Conservation (phyloP, 2,888 invertebrate species). For the Acanthosepion esculentum region DNA sequence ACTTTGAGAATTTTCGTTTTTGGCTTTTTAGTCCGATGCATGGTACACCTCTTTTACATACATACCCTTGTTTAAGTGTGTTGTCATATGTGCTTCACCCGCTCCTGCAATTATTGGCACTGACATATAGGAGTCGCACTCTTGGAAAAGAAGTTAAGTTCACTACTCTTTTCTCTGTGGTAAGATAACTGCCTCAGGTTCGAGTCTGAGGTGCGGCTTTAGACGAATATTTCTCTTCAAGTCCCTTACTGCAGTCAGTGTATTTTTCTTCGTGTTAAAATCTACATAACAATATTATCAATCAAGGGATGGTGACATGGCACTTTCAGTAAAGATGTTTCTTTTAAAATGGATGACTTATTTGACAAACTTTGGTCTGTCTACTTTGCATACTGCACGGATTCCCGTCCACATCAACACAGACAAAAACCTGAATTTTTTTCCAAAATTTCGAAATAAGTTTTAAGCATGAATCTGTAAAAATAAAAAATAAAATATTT, state of each 20-base stretch:
- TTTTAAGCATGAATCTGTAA: no score
- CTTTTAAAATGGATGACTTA: neutral
- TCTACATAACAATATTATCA: neutral
- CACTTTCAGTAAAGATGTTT: neutral
- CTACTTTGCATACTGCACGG: neutral
- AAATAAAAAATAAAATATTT: no score
- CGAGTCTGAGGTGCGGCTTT: slow-evolving; percentile 11
- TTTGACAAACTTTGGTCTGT: neutral
- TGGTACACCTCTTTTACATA: neutral
- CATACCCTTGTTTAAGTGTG: slow-evolving; percentile 13
- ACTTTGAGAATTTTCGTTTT: slow-evolving; percentile 12
- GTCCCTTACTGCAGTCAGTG: neutral
- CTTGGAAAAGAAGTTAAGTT: neutral
- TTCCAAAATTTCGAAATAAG: no score
- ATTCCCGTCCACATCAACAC: no score
- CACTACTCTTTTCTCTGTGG: neutral
- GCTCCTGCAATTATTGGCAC: neutral
- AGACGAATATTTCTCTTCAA: neutral
- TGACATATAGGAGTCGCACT: neutral
- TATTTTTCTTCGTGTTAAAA: slow-evolving; percentile 6
- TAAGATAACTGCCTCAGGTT: neutral
- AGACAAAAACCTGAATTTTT: no score
- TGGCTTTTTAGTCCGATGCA: neutral
- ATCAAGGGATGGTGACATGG: neutral
- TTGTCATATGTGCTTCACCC: neutral